Evolutionary conservation across 2,797 vertebrate genomes (phyloP).

Genomic region (Acrocephalus scirpaceus): DNA sequence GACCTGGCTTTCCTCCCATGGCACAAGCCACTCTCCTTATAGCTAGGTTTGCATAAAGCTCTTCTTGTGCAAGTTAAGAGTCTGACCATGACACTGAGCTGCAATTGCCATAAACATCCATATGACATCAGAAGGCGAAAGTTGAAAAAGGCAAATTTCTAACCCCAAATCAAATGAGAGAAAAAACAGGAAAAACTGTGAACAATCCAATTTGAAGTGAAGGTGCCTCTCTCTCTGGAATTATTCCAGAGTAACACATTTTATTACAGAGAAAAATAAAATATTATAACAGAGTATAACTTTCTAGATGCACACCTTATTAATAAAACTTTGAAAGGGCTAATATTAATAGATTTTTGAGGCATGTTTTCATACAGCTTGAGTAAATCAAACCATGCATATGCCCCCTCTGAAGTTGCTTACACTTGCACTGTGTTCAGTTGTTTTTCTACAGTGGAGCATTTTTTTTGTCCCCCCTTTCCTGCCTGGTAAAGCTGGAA

Average conservation of each 20-base stretch:
- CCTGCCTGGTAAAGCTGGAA: slow-evolving; percentile 15
- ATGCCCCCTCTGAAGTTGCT: background rate
- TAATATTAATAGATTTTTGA: background rate
- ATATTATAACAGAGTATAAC: background rate
- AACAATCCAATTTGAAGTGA: background rate
- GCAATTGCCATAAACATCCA: background rate
- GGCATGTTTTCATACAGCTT: background rate
- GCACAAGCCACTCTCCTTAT: background rate
- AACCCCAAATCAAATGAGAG: background rate
- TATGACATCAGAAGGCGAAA: background rate
- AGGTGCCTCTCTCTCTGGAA: background rate
- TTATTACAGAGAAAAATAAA: background rate
- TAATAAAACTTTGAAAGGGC: background rate
- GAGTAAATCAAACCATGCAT: background rate
- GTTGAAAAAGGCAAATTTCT: background rate
- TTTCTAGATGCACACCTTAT: background rate
- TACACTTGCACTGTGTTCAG: background rate
- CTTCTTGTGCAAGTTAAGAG: background rate
- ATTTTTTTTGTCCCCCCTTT: background rate
- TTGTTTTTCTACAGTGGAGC: slow-evolving; percentile 6
- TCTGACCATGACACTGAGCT: background rate
- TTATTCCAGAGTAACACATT: background rate
- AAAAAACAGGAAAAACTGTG: background rate
- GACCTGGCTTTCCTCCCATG: background rate
- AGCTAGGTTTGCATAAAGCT: background rate